phyloP scores from a whole-genome alignment of 2,797 vertebrate species.

The Falco peregrinus region DNA sequence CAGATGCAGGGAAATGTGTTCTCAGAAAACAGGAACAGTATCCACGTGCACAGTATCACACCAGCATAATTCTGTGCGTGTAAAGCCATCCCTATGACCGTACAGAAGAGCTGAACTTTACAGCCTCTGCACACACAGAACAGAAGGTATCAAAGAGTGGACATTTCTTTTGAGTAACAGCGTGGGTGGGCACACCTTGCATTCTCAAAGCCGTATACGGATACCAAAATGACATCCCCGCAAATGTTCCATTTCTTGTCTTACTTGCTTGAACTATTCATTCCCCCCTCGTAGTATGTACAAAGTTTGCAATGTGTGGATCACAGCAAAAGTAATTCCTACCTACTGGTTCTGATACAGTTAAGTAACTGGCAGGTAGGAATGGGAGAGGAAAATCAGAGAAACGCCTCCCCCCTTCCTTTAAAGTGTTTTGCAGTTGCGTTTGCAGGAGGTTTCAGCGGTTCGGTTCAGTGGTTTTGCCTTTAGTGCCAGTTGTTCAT shows the following conservation, averaged over 20 bases:
- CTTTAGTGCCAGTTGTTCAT: neutral
- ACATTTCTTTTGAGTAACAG: neutral
- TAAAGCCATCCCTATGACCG: neutral
- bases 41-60: no score
- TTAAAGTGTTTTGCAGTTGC: neutral
- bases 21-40: neutral
- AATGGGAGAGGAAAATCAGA: neutral
- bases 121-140: neutral
- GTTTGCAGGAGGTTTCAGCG: neutral
- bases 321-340: neutral
- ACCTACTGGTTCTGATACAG: accelerated
- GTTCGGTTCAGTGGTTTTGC: neutral
- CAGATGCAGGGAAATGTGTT: neutral
- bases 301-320: neutral
- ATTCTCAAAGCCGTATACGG: neutral
- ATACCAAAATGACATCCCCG: neutral
- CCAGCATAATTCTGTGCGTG: accelerated
- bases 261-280: neutral
- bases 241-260: neutral
- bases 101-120: neutral
- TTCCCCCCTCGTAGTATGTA: accelerated
- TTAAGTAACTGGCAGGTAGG: neutral
- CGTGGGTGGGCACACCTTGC: neutral
- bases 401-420: neutral
- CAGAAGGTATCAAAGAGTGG: neutral